Evolutionary conservation across 2,888 invertebrate genomes (phyloP).

Genomic region (Temnothorax unifasciatus): DNA sequence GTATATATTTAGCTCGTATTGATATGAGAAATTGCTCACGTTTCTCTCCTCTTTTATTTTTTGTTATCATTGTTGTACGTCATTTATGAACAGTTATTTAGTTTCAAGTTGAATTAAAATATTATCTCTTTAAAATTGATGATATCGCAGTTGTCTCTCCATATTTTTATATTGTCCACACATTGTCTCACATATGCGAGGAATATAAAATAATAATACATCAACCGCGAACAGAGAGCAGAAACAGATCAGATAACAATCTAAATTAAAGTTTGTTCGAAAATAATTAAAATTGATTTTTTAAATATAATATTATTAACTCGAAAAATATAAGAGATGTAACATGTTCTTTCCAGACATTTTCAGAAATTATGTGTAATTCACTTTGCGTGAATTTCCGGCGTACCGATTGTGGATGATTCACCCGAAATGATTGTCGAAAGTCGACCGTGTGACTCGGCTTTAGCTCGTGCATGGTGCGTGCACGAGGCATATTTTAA

Average conservation of each 20-base stretch:
- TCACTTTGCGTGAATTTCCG: background rate
- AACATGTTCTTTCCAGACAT: background rate
- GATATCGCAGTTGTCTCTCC: background rate
- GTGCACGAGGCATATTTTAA: conserved; percentile 53
- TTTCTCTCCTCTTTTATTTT: background rate
- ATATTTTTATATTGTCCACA: background rate
- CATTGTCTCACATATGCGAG: background rate
- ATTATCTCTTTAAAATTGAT: background rate
- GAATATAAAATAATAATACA: background rate
- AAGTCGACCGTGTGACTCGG: conserved; percentile 37
- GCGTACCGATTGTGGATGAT: conserved; percentile 22
- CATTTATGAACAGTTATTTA: background rate
- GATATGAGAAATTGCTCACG: background rate
- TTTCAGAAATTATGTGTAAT: background rate
- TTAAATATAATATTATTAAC: background rate
- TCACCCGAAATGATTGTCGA: background rate
- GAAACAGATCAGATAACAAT: background rate
- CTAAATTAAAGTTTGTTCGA: background rate
- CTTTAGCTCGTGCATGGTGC: conserved; percentile 32
- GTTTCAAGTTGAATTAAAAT: background rate
- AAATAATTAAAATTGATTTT: background rate
- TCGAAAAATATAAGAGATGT: background rate
- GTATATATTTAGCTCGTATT: background rate
- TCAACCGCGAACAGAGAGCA: background rate
- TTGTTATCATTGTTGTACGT: background rate